phyloP scores from a whole-genome alignment of 2,888 invertebrate genomes.

The Tolmerus cingulatus region DNA sequence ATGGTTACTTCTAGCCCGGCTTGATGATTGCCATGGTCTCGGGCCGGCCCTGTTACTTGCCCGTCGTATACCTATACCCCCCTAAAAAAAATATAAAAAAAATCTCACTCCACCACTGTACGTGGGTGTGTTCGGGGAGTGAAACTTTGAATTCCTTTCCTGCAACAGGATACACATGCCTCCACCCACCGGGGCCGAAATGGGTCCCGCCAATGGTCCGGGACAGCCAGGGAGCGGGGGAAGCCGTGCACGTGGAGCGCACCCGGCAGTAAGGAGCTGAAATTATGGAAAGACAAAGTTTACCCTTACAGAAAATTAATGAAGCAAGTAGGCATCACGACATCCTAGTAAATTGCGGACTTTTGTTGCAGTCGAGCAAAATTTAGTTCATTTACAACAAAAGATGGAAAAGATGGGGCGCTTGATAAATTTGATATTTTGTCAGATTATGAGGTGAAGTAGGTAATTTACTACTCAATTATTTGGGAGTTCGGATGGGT shows the following conservation, averaged over 20 bases:
- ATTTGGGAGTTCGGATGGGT: background rate
- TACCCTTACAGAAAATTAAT: conserved; percentile 39
- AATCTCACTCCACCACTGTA: background rate
- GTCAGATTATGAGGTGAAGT: conserved; percentile 34
- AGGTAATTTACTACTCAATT: conserved; percentile 34
- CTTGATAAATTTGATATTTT: conserved; percentile 39
- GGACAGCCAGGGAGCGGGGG: background rate
- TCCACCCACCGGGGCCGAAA: background rate
- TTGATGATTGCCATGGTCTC: background rate
- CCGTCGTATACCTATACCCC: background rate
- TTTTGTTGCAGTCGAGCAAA: conserved; percentile 35
- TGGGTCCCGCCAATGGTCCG: background rate
- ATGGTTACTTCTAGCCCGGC: background rate
- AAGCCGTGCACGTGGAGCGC: background rate
- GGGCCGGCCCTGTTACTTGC: background rate
- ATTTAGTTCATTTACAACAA: conserved; percentile 36
- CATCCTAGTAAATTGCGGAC: conserved; percentile 38
- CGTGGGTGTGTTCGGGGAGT: background rate
- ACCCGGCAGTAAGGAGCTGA: conserved; percentile 12
- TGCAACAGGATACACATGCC: conserved; percentile 28
- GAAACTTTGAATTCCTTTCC: background rate
- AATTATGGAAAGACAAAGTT: conserved; percentile 38
- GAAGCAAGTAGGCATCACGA: conserved; percentile 38
- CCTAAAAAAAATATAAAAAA: background rate
- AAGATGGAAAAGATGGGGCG: conserved; percentile 10